Conservation (phyloP, 30 jellyfish, hydroid and myxozoan species). For the Aurelia aurita region DNA sequence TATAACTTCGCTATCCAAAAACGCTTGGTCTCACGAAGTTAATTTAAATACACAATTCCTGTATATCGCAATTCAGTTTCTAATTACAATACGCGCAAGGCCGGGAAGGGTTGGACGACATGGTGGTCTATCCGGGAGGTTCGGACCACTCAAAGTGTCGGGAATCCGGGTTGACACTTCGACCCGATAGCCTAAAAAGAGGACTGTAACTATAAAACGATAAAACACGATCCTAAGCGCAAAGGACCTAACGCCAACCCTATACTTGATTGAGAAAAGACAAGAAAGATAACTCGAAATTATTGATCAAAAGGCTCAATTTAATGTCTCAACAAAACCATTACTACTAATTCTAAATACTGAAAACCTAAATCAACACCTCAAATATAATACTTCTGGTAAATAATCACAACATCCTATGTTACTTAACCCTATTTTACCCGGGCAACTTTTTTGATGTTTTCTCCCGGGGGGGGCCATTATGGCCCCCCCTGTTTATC, state of each 20-base stretch:
- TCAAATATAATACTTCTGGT: too few relatives aligned
- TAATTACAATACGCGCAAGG: not conserved
- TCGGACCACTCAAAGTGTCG: conserved; percentile 3
- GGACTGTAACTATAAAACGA: not conserved
- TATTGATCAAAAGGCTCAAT: not conserved
- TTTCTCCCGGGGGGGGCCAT: too few relatives aligned
- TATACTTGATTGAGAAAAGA: not conserved
- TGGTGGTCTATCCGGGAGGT: not conserved
- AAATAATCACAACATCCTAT: too few relatives aligned
- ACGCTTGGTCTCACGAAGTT: not conserved
- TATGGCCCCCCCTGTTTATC: too few relatives aligned
- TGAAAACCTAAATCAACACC: too few relatives aligned
- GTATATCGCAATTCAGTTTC: too few relatives aligned
- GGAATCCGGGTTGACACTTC: conserved; percentile 4
- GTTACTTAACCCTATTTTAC: too few relatives aligned
- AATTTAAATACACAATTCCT: not conserved
- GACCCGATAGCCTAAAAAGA: not conserved
- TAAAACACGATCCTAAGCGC: not conserved
- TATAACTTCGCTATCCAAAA: not conserved
- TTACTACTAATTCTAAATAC: too few relatives aligned
- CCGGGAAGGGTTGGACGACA: not conserved
- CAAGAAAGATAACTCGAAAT: not conserved
- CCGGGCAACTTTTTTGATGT: too few relatives aligned
- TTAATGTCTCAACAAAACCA: too few relatives aligned
- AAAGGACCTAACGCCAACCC: not conserved